A percentile compares a stretch with the other conserved stretches of the same genome.
phyloP scores from a whole-genome alignment of 2,113 vertebrate species.

The Zosterops pallidus region DNA sequence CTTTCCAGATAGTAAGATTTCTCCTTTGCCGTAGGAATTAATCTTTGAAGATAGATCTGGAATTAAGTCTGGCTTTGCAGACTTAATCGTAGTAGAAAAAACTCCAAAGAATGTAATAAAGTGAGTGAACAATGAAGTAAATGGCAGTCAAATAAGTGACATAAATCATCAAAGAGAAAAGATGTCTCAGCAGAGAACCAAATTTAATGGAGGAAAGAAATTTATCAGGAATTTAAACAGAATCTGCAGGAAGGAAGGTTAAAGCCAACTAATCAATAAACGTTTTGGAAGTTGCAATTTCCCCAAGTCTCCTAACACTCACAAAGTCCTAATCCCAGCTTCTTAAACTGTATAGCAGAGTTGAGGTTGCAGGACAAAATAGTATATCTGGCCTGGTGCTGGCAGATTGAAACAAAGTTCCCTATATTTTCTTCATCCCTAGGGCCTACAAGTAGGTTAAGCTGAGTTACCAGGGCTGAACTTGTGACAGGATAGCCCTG shows the following conservation, averaged over 20 bases:
- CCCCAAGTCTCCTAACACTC: slow-evolving; percentile 42
- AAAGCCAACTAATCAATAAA: slow-evolving; percentile 55
- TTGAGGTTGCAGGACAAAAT: slow-evolving; percentile 30
- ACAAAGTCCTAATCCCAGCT: slow-evolving; percentile 33
- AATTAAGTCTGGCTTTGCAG: neutral
- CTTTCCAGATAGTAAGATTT: neutral
- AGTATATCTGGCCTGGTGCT: slow-evolving; percentile 28
- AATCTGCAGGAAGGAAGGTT: slow-evolving; percentile 28
- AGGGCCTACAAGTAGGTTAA: neutral
- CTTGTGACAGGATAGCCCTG: neutral
- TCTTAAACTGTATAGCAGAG: neutral
- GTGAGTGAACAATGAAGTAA: slow-evolving; percentile 7
- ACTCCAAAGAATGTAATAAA: neutral
- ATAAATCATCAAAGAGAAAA: slow-evolving; percentile 26
- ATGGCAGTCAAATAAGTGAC: slow-evolving; percentile 12
- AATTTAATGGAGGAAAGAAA: slow-evolving; percentile 22
- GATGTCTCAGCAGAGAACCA: neutral
- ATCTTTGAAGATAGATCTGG: neutral
- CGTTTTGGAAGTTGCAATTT: slow-evolving; percentile 35
- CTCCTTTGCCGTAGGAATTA: neutral
- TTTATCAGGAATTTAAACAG: slow-evolving; percentile 18
- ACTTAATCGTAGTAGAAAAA: neutral
- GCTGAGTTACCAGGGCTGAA: slow-evolving; percentile 2
- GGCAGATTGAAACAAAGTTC: slow-evolving; percentile 16
- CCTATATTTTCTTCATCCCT: slow-evolving; percentile 19